A percentile compares a stretch with the other conserved stretches of the same genome.
These are phyloP conservation scores for Andrena chrysosceles DNA, from an alignment of 2,888 invertebrate species.

Conservation along the genomic window DNA sequence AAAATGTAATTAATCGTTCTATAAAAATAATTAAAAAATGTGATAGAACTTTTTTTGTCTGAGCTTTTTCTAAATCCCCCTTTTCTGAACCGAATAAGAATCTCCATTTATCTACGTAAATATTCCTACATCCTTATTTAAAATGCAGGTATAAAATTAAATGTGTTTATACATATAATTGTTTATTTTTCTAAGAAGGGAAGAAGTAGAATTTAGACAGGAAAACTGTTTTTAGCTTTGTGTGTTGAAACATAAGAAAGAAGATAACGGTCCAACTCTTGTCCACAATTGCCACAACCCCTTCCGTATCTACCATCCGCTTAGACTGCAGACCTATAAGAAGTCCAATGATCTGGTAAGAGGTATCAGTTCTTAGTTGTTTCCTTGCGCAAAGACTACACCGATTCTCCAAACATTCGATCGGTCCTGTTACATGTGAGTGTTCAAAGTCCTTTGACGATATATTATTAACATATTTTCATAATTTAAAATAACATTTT, in stretches of 20 bases:
- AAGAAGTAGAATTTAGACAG: neutral
- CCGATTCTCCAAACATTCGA: constrained; percentile 62
- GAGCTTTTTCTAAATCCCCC: too few relatives aligned
- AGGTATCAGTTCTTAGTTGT: constrained; percentile 82
- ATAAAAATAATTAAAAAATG: too few relatives aligned
- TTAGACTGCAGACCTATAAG: constrained; percentile 82
- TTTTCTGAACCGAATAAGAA: too few relatives aligned
- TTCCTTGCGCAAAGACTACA: constrained; percentile 79
- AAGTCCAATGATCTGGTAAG: constrained; percentile 78
- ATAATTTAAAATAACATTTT: neutral
- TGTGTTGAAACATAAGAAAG: constrained; percentile 14
- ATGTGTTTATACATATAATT: too few relatives aligned
- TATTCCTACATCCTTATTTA: too few relatives aligned
- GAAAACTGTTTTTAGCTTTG: neutral
- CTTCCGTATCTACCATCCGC: constrained; percentile 77
- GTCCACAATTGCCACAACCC: constrained; percentile 72
- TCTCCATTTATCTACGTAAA: too few relatives aligned
- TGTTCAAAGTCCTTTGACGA: constrained; percentile 17
- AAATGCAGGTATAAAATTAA: too few relatives aligned
- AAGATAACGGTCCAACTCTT: constrained; percentile 19
- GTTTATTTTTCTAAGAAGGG: too few relatives aligned
- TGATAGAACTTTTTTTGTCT: too few relatives aligned
- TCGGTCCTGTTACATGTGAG: constrained; percentile 22
- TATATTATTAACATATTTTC: neutral
- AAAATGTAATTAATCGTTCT: too few relatives aligned